Conservation (phyloP, 1,140 invertebrate species). For the Drosophila albomicans region DNA sequence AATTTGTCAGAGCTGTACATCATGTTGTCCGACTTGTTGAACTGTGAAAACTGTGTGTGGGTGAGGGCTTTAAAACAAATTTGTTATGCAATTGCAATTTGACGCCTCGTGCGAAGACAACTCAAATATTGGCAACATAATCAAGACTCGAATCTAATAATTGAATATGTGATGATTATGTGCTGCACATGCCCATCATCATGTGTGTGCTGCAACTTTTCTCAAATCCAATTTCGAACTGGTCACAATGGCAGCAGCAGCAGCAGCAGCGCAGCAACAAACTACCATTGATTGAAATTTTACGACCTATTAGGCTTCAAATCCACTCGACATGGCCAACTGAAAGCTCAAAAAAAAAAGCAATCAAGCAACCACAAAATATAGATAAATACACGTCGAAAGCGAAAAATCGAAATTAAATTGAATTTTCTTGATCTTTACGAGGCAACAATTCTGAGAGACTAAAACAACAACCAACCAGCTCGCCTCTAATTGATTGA, state of each 20-base stretch:
- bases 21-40: constrained; percentile 10
- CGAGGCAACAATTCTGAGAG: constrained; percentile 32
- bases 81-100: constrained; percentile 18
- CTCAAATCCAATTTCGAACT: constrained; percentile 2
- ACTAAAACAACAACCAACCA: constrained; percentile 1
- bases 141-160: not conserved
- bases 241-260: too few species aligned
- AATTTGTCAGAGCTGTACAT: not conserved
- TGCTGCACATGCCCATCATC: constrained; percentile 1
- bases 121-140: constrained; percentile 2
- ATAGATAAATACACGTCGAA: constrained; percentile 50
- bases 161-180: constrained; percentile 16
- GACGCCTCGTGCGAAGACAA: not conserved
- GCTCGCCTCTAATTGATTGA: constrained; percentile 17
- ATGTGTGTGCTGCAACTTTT: too few species aligned
- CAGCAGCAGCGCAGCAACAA: not conserved
- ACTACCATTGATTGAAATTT: constrained; percentile 55
- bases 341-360: not conserved
- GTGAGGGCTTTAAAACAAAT: not conserved
- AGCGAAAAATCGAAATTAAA: constrained; percentile 38
- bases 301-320: constrained; percentile 62
- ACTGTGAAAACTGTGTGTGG: not conserved
- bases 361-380: constrained; percentile 20
- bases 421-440: constrained; percentile 54
- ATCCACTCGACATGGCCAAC: constrained; percentile 49